These are phyloP conservation scores for Sylvilagus bachmani DNA, from an alignment of 2,113 vertebrate species.

Conservation along the genomic window DNA sequence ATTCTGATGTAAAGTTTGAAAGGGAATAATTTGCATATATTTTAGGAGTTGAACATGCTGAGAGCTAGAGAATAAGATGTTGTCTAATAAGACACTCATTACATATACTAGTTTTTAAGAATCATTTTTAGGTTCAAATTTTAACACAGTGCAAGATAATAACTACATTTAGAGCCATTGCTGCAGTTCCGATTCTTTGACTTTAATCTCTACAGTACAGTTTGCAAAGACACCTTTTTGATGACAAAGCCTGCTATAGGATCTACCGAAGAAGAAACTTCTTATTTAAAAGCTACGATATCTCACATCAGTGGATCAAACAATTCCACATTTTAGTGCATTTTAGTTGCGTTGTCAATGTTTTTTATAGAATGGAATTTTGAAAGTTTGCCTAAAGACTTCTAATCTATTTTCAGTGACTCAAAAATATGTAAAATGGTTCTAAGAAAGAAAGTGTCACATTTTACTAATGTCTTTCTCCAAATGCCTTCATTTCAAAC, in stretches of 20 bases:
- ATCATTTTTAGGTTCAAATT: slow-evolving; percentile 5
- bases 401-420: slow-evolving; percentile 31
- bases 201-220: background rate
- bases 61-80: slow-evolving; percentile 54
- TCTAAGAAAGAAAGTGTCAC: background rate
- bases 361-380: background rate
- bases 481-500: background rate
- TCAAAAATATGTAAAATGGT: slow-evolving; percentile 22
- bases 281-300: background rate
- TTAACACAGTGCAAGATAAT: slow-evolving; percentile 43
- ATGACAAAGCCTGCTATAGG: slow-evolving; percentile 22
- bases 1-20: slow-evolving; percentile 80
- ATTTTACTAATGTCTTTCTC: background rate
- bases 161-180: background rate
- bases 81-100: slow-evolving; percentile 53
- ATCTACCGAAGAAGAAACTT: slow-evolving; percentile 12
- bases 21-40: slow-evolving; percentile 86
- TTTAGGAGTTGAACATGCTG: slow-evolving; percentile 76
- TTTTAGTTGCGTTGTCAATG: background rate
- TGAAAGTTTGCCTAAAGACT: background rate
- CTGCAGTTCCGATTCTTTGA: background rate
- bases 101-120: slow-evolving; percentile 28
- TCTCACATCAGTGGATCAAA: background rate
- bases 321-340: background rate
- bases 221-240: slow-evolving; percentile 5